These are phyloP conservation scores for Pollachius pollachius DNA, from an alignment of 2,113 vertebrate species.

Conservation along the genomic window DNA sequence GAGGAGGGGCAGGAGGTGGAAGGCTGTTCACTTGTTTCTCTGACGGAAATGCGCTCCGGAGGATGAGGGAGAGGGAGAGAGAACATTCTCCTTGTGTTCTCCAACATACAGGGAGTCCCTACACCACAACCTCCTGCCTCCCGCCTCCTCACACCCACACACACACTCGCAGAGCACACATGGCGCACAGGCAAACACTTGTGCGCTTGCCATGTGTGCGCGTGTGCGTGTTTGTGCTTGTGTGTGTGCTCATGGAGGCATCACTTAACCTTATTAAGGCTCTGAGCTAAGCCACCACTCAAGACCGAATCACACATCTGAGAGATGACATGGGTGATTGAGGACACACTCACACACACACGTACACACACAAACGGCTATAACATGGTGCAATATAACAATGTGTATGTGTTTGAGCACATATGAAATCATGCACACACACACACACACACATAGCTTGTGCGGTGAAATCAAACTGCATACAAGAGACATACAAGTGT, in stretches of 20 bases:
- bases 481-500: not conserved
- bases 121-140: not conserved
- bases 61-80: slow-evolving; percentile 27
- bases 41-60: slow-evolving; percentile 65
- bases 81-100: not conserved
- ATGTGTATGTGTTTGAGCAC: slow-evolving; percentile 59
- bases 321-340: slow-evolving; percentile 13
- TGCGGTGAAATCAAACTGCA: too few relatives aligned
- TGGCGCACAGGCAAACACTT: not conserved
- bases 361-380: slow-evolving; percentile 42
- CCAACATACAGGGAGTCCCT: slow-evolving; percentile 3
- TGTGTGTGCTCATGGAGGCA: not conserved
- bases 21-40: slow-evolving; percentile 70
- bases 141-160: slow-evolving; percentile 24
- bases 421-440: not conserved
- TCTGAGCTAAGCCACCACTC: slow-evolving; percentile 46
- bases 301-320: slow-evolving; percentile 49
- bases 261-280: slow-evolving; percentile 74
- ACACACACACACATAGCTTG: slow-evolving; percentile 27
- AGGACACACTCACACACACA: slow-evolving; percentile 18
- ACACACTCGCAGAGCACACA: slow-evolving; percentile 11
- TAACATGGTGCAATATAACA: slow-evolving; percentile 77
- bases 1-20: slow-evolving; percentile 33
- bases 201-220: slow-evolving; percentile 7
- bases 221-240: too few relatives aligned